These are phyloP conservation scores for Bos taurus DNA, from an alignment of 2,113 vertebrate species.

Conservation along the genomic window ARS-UCD2.0 NC_037330.1:27471001-27471500, in stretches of 20 bases:
- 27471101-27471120: neutral
- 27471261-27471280: too few species aligned
- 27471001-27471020: neutral
- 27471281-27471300: neutral
- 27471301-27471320: too few species aligned
- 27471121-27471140: neutral
- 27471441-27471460: neutral
- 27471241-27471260: too few species aligned
- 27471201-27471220: too few species aligned
- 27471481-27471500: neutral
- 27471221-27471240: too few species aligned
- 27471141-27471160: neutral
- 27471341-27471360: too few species aligned
- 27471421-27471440: neutral
- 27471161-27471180: too few species aligned
- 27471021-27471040: neutral
- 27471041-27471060: neutral
- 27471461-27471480: neutral
- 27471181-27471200: too few species aligned
- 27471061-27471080: neutral
- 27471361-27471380: too few species aligned
- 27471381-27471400: too few species aligned
- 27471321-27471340: too few species aligned
- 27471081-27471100: neutral
- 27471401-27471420: too few species aligned